A percentile compares a stretch with the other conserved stretches of the same genome.
Evolutionary conservation across 2,888 invertebrate species (phyloP).

Genomic region (Leptothorax acervorum): DNA sequence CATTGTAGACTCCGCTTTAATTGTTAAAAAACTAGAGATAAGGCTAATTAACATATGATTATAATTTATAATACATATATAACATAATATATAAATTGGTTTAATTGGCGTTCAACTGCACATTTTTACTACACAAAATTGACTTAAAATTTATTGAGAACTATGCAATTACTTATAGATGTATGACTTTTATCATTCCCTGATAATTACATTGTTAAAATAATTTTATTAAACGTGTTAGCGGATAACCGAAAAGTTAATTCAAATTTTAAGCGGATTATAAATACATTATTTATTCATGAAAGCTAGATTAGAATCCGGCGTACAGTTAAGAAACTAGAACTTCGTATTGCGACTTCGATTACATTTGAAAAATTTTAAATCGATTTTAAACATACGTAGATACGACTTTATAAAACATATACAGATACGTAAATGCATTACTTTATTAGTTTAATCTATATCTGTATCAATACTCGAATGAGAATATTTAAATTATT

Average conservation of each 20-base stretch:
- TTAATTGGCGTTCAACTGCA: too few species aligned
- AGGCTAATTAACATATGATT: background rate
- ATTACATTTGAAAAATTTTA: background rate
- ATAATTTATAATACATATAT: background rate
- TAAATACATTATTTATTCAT: constrained; percentile 11
- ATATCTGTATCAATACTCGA: background rate
- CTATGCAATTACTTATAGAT: background rate
- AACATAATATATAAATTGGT: background rate
- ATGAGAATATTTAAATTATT: background rate
- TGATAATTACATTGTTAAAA: background rate
- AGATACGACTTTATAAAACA: background rate
- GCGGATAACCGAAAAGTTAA: background rate
- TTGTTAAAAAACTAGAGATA: background rate
- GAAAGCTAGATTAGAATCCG: background rate
- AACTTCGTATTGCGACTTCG: background rate
- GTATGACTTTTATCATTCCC: background rate
- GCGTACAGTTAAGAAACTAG: background rate
- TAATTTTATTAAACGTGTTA: background rate
- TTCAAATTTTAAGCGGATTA: background rate
- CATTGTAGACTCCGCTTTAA: too few species aligned
- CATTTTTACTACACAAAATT: background rate
- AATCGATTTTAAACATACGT: constrained; percentile 1
- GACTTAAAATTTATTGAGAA: background rate
- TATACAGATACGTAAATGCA: background rate
- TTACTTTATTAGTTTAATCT: background rate